phyloP scores from a whole-genome alignment of 2,797 vertebrate species.

The Pachyuromys duprasi region DNA sequence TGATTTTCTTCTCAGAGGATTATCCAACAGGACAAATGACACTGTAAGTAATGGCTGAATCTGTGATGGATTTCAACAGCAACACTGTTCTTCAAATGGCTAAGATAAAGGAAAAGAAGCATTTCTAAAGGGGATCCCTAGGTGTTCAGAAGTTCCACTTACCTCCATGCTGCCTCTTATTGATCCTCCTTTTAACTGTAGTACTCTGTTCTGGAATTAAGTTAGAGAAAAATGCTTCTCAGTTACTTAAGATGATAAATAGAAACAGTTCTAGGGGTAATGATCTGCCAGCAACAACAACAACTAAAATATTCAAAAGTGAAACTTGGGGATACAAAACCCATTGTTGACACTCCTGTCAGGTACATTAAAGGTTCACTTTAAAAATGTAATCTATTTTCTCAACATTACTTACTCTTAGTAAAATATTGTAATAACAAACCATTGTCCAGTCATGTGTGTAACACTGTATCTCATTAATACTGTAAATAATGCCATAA shows the following conservation, averaged over 20 bases:
- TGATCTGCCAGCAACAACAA: not conserved
- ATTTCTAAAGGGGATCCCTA: slow-evolving; percentile 24
- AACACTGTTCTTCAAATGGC: slow-evolving; percentile 33
- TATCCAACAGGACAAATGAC: not conserved
- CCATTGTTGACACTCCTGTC: not conserved
- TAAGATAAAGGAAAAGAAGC: slow-evolving; percentile 55
- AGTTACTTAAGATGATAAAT: slow-evolving; percentile 13
- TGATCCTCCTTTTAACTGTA: slow-evolving; percentile 65
- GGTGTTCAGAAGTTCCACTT: slow-evolving; percentile 44
- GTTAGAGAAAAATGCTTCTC: slow-evolving; percentile 49
- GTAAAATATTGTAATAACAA: slow-evolving; percentile 17
- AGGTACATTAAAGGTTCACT: not conserved
- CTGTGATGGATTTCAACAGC: not conserved
- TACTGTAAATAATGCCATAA: not conserved
- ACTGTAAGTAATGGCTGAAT: not conserved
- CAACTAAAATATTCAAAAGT: not conserved
- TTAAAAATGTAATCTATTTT: not conserved
- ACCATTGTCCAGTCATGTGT: not conserved
- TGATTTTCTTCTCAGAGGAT: slow-evolving; percentile 9
- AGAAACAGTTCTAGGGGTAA: not conserved
- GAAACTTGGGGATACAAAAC: not conserved
- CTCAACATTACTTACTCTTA: not conserved
- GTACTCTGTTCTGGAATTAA: slow-evolving; percentile 54
- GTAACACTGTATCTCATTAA: not conserved
- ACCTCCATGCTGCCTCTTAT: slow-evolving; percentile 49